Evolutionary conservation across 2,797 vertebrate genomes (phyloP).

Genomic region (Thaleichthys pacificus): DNA sequence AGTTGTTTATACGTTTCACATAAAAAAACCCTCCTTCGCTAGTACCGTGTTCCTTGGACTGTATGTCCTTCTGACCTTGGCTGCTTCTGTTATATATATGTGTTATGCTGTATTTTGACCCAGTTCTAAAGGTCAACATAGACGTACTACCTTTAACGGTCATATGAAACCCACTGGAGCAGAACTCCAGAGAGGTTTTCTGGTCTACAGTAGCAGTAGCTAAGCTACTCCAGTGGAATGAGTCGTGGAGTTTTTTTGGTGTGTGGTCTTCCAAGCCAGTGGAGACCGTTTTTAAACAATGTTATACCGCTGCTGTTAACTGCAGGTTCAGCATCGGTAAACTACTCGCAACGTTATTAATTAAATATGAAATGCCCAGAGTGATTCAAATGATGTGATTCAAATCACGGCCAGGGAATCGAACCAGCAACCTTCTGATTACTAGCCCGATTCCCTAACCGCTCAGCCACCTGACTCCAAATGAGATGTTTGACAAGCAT

Average conservation of each 20-base stretch:
- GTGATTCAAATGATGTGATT: too few species aligned
- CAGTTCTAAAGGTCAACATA: slow-evolving; percentile 17
- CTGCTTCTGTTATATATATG: slow-evolving; percentile 30
- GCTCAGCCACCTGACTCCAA: too few species aligned
- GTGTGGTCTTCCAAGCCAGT: background rate
- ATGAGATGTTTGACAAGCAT: too few species aligned
- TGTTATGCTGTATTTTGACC: slow-evolving; percentile 26
- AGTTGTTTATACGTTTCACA: background rate
- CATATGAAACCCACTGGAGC: slow-evolving; percentile 9
- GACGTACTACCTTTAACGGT: background rate
- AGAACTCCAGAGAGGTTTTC: slow-evolving; percentile 22
- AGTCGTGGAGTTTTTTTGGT: background rate
- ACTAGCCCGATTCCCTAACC: too few species aligned
- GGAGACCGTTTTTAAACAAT: background rate
- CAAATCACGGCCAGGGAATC: too few species aligned
- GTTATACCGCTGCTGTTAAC: background rate
- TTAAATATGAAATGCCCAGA: too few species aligned
- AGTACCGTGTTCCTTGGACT: background rate
- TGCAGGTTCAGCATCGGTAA: background rate
- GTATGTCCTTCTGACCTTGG: slow-evolving; percentile 12
- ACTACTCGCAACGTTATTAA: background rate
- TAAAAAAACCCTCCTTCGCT: too few species aligned
- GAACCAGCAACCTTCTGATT: too few species aligned
- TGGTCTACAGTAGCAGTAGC: background rate
- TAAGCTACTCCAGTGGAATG: background rate